phyloP scores from a whole-genome alignment of 2,113 vertebrate genomes.

The Alouatta palliata region DNA sequence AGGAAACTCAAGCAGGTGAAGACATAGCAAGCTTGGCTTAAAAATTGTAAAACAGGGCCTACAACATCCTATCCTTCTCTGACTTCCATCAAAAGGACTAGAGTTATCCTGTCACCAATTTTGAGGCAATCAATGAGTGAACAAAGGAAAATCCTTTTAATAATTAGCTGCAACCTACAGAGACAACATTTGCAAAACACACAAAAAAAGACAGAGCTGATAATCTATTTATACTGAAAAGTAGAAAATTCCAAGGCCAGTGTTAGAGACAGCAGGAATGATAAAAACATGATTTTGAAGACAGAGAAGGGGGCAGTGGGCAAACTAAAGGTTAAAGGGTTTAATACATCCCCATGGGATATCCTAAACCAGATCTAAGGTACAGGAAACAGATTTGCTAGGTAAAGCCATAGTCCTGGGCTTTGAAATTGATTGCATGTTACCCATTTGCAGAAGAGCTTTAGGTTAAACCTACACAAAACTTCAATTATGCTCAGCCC shows the following conservation, averaged over 20 bases:
- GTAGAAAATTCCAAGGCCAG: not conserved
- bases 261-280: not conserved
- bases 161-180: not conserved
- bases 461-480: not conserved
- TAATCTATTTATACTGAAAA: not conserved
- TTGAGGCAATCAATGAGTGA: not conserved
- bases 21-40: not conserved
- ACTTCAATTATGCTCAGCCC: not conserved
- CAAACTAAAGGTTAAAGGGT: not conserved
- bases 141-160: not conserved
- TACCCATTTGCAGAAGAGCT: not conserved
- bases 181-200: not conserved
- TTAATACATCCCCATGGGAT: not conserved
- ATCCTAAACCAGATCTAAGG: not conserved
- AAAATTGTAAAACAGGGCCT: not conserved
- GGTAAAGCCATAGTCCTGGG: not conserved
- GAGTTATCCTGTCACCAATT: not conserved
- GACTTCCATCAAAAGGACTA: not conserved
- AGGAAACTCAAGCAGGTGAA: not conserved
- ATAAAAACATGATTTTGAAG: not conserved
- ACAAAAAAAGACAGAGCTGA: not conserved
- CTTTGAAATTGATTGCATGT: not conserved
- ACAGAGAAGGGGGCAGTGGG: not conserved
- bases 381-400: not conserved
- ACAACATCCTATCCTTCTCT: not conserved